Percentiles rank a stretch among this genome's conserved stretches.
These are phyloP conservation scores for Aphelinus certus DNA, from an alignment of 1,140 invertebrate species.

Conservation along the genomic window DNA sequence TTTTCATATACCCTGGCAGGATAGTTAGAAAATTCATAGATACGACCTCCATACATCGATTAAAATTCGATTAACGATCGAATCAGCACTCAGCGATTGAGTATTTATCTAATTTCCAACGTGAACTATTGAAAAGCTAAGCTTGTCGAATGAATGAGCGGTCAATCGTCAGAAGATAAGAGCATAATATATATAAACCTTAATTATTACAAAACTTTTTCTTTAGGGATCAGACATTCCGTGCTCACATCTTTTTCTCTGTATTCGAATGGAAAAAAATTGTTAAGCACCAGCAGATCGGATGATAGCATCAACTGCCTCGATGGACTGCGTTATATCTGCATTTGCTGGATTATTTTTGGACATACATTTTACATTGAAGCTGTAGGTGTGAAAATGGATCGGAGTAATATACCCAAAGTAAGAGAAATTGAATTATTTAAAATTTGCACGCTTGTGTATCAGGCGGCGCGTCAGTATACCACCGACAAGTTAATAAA, in stretches of 20 bases:
- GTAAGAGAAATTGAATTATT: constrained; percentile 35
- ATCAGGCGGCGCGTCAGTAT: too few species aligned
- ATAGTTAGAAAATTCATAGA: neutral
- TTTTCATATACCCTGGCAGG: neutral
- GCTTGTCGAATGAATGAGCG: too few species aligned
- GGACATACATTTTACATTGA: constrained; percentile 60
- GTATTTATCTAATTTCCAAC: too few species aligned
- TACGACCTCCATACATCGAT: constrained; percentile 14
- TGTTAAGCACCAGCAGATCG: constrained; percentile 52
- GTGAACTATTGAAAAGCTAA: too few species aligned
- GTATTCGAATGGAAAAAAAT: constrained; percentile 62
- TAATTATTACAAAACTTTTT: neutral
- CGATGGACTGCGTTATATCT: constrained; percentile 66
- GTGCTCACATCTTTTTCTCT: constrained; percentile 60
- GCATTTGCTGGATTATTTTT: constrained; percentile 68
- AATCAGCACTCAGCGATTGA: neutral
- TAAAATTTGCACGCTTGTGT: too few species aligned
- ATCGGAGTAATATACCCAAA: constrained; percentile 44
- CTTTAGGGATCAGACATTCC: constrained; percentile 20
- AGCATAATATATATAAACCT: too few species aligned
- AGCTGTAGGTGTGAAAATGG: constrained; percentile 47
- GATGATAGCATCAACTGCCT: constrained; percentile 59
- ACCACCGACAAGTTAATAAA: too few species aligned
- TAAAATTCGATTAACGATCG: constrained; percentile 18
- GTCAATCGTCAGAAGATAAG: too few species aligned